Evolutionary conservation across 2,797 vertebrate genomes (phyloP).

Genomic region (Hypotaenidia philippensis): DNA sequence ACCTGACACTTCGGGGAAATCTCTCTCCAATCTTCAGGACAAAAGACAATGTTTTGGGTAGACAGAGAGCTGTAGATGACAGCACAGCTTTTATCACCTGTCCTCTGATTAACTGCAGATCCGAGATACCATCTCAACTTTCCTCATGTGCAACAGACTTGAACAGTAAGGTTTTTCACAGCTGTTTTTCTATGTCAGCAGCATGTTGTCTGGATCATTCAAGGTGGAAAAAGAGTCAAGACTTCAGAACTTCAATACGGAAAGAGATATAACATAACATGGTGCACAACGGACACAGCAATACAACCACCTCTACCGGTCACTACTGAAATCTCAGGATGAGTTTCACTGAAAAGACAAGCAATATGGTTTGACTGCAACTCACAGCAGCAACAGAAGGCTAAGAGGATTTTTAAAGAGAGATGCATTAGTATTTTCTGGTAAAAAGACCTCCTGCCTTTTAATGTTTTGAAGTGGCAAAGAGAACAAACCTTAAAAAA

Average conservation of each 20-base stretch:
- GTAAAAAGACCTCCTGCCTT: neutral
- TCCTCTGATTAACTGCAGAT: neutral
- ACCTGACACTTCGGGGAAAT: neutral
- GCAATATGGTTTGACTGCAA: neutral
- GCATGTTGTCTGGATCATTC: neutral
- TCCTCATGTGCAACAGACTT: rapidly evolving
- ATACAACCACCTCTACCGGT: neutral
- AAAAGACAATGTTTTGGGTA: neutral
- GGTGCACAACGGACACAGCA: neutral
- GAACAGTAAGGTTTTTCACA: neutral
- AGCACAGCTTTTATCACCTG: neutral
- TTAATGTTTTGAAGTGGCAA: neutral
- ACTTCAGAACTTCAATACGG: neutral
- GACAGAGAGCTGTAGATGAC: neutral
- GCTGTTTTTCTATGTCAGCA: neutral
- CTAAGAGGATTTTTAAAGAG: neutral
- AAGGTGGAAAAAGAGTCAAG: neutral
- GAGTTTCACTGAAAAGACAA: neutral
- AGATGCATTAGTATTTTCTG: neutral
- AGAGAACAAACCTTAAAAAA: neutral
- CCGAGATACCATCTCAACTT: neutral
- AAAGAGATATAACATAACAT: neutral
- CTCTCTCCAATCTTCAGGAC: neutral
- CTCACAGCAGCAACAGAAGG: neutral
- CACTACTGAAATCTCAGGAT: neutral